A percentile compares a stretch with the other conserved stretches of the same genome.
Evolutionary conservation across 2,888 invertebrate species (phyloP).

Genomic region (Drosophila percnosoma): DNA sequence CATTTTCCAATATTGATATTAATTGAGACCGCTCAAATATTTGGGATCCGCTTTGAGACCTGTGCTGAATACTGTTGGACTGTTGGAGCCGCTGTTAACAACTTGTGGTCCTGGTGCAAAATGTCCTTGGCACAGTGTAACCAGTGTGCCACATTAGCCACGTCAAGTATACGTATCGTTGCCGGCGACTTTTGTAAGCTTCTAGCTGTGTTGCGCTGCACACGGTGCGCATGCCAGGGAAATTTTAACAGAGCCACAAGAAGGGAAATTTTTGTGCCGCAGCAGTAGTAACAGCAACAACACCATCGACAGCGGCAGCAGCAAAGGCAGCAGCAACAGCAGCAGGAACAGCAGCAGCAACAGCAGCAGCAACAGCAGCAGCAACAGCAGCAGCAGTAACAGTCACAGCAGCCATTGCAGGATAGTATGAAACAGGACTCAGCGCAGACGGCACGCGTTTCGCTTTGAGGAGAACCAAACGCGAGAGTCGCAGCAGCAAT

Average conservation of each 20-base stretch:
- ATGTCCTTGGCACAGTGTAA: constrained; percentile 26
- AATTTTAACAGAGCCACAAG: constrained; percentile 66
- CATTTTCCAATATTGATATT: neutral
- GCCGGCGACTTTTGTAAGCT: constrained; percentile 37
- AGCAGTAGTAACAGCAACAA: constrained; percentile 46
- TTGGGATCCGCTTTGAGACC: constrained; percentile 13
- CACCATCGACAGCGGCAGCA: constrained; percentile 29
- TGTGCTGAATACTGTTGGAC: constrained; percentile 3
- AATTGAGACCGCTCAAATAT: neutral
- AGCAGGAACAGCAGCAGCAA: constrained; percentile 48
- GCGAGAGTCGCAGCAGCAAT: constrained; percentile 51
- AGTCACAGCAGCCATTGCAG: constrained; percentile 50
- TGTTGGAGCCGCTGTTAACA: constrained; percentile 31
- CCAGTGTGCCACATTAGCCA: constrained; percentile 6
- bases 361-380: constrained; percentile 39
- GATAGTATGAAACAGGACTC: constrained; percentile 78
- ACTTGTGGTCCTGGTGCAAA: constrained; percentile 14
- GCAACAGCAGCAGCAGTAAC: constrained; percentile 25
- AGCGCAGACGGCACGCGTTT: constrained; percentile 81
- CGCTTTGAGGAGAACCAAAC: constrained; percentile 64
- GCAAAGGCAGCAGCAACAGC: constrained; percentile 27
- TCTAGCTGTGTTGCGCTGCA: constrained; percentile 5
- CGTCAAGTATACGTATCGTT: constrained; percentile 55
- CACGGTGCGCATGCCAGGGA: constrained; percentile 76
- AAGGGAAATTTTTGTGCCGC: constrained; percentile 70